These are phyloP conservation scores for Cephus pygmeus DNA, from an alignment of 2,888 invertebrate genomes.

Conservation along the genomic window DNA sequence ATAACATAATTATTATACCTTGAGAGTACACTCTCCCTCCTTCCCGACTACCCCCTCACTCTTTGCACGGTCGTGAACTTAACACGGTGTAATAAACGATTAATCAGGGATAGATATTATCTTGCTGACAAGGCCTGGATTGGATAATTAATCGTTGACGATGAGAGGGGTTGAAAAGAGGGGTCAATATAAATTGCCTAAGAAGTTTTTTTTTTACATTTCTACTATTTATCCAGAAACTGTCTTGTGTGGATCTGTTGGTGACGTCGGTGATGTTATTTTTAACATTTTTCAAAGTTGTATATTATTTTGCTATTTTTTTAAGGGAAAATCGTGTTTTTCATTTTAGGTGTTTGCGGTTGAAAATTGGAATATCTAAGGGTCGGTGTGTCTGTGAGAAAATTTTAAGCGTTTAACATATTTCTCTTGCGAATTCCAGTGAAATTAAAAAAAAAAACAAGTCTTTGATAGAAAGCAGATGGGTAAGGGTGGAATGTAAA, in stretches of 20 bases:
- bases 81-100: conserved; percentile 7
- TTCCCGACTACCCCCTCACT: neutral
- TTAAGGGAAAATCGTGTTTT: neutral
- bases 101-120: conserved; percentile 31
- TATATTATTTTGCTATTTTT: neutral
- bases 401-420: too few relatives aligned
- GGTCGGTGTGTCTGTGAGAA: too few relatives aligned
- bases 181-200: neutral
- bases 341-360: neutral
- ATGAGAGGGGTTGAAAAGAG: neutral
- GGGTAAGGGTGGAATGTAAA: neutral
- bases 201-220: neutral
- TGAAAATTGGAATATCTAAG: too few relatives aligned
- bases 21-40: neutral
- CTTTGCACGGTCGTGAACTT: neutral
- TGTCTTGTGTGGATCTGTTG: too few relatives aligned
- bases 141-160: conserved; percentile 30
- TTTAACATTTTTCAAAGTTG: too few relatives aligned
- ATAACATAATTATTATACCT: neutral
- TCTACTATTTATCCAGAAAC: too few relatives aligned
- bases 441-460: neutral
- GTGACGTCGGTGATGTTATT: too few relatives aligned
- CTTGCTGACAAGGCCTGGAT: conserved; percentile 17
- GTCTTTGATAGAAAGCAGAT: neutral
- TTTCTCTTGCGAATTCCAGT: neutral